Evolutionary conservation across 2,797 vertebrate genomes (phyloP).

Genomic region (Etheostoma perlongum): DNA sequence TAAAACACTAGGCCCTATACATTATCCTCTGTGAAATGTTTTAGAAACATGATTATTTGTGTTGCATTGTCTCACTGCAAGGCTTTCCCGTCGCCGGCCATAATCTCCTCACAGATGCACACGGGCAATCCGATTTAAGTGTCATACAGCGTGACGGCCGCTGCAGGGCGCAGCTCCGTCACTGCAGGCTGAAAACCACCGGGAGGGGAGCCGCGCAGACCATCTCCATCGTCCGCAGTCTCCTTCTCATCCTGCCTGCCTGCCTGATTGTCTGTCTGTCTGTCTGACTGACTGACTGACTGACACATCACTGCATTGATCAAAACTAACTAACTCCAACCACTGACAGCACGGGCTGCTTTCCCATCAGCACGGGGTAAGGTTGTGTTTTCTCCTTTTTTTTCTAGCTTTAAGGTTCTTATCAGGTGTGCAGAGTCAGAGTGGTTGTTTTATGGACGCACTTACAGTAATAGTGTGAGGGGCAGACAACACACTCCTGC

Average conservation of each 20-base stretch:
- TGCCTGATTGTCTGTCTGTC: background rate
- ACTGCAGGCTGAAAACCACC: conserved; percentile 35
- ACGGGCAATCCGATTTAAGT: background rate
- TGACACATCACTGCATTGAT: conserved; percentile 10
- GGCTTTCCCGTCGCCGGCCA: background rate
- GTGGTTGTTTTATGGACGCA: conserved; percentile 36
- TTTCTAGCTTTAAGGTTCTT: background rate
- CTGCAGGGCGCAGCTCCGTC: conserved; percentile 72
- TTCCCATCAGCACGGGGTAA: conserved; percentile 71
- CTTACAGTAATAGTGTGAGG: conserved; percentile 37
- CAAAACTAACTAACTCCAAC: conserved; percentile 14
- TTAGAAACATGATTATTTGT: background rate
- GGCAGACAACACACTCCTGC: conserved; percentile 33
- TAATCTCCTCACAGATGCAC: conserved; percentile 31
- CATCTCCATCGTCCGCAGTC: conserved; percentile 78
- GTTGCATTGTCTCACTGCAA: background rate
- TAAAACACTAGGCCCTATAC: background rate
- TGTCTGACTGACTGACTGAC: background rate
- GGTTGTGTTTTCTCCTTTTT: conserved; percentile 17
- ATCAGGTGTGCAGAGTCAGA: conserved; percentile 28
- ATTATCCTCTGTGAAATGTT: background rate
- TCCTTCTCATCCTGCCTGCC: conserved; percentile 64
- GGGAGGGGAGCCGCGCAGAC: conserved; percentile 54
- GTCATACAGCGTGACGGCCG: conserved; percentile 46
- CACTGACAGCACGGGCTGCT: conserved; percentile 30